Conservation (phyloP, 2,113 vertebrate species). For the Nibea coibor region DNA sequence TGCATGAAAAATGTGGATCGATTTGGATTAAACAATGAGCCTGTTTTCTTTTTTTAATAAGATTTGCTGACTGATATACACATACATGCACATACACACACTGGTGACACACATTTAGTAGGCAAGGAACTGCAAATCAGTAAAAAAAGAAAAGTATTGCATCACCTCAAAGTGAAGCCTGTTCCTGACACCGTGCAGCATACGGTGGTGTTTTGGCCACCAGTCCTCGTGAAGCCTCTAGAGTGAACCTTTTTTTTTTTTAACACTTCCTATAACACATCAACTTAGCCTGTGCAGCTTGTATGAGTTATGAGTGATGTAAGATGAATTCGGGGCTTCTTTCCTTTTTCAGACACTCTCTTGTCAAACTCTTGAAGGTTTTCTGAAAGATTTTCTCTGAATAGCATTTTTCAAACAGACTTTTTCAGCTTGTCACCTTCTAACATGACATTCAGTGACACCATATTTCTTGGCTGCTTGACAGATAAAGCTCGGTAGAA, state of each 20-base stretch:
- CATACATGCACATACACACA: not conserved
- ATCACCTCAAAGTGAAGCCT: not conserved
- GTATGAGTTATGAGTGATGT: not conserved
- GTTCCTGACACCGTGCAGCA: not conserved
- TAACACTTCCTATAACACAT: no score
- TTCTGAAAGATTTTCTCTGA: not conserved
- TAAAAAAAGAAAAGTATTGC: not conserved
- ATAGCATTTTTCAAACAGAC: not conserved
- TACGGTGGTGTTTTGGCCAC: not conserved
- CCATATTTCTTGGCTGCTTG: not conserved
- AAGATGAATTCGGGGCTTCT: not conserved
- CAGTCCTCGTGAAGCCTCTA: not conserved
- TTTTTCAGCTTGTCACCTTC: not conserved
- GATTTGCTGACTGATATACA: not conserved
- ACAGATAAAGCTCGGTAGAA: not conserved
- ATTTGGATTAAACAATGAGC: not conserved
- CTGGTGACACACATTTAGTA: no score
- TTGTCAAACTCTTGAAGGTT: not conserved
- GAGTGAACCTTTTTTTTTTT: no score
- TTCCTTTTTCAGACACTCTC: not conserved
- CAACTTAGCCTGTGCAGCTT: no score
- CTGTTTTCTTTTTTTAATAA: not conserved
- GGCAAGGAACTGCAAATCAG: no score
- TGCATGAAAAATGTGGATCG: not conserved
- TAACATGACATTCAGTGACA: conserved; percentile 8